phyloP scores from a whole-genome alignment of 2,797 vertebrate genomes.

The Centroberyx gerrardi region DNA sequence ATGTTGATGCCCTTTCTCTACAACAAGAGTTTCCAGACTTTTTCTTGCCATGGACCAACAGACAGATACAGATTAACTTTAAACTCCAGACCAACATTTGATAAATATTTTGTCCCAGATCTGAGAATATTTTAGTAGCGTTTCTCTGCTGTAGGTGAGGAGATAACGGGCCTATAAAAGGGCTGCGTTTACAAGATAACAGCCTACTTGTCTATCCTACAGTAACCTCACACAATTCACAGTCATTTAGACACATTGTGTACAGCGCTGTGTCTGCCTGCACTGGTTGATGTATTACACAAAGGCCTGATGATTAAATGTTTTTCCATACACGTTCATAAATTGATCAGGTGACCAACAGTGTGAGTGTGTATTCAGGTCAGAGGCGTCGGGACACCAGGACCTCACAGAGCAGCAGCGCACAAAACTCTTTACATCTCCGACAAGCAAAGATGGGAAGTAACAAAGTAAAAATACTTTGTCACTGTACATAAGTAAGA shows the following conservation, averaged over 20 bases:
- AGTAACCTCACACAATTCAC: conserved; percentile 3
- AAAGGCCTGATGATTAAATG: conserved; percentile 1
- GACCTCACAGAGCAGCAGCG: too few relatives aligned
- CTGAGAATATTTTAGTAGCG: conserved; percentile 37
- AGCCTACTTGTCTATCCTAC: neutral
- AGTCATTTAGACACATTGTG: neutral
- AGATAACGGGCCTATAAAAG: neutral
- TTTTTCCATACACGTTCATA: neutral
- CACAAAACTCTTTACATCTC: too few relatives aligned
- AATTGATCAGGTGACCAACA: neutral
- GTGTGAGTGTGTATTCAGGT: neutral
- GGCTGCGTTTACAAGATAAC: neutral
- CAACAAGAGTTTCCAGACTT: neutral
- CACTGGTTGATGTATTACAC: neutral
- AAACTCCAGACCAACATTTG: conserved; percentile 21
- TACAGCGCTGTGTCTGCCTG: neutral
- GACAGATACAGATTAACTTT: conserved; percentile 34
- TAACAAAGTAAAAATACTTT: too few relatives aligned
- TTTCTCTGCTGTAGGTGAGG: neutral
- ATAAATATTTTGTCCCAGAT: conserved; percentile 41
- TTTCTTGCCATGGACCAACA: too few relatives aligned
- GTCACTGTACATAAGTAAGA: too few relatives aligned
- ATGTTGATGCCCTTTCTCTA: neutral
- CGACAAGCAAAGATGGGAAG: too few relatives aligned
- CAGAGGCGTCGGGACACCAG: neutral